Conservation (phyloP, 2,797 vertebrate genomes). For the Gephyroberyx darwinii region DNA sequence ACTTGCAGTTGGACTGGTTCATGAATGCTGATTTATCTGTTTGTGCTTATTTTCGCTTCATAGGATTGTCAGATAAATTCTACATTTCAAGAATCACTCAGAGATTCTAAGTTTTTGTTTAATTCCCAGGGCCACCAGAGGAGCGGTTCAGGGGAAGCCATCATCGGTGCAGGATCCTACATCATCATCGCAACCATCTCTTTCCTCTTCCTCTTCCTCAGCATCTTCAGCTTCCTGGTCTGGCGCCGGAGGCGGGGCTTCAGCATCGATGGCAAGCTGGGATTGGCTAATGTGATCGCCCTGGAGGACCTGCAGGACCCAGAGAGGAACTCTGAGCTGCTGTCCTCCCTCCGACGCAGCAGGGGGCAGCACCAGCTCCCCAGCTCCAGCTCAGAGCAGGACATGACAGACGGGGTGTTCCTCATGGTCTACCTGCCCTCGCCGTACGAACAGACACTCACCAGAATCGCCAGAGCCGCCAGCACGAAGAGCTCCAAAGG, state of each 20-base stretch:
- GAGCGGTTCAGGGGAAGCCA: conserved; percentile 49
- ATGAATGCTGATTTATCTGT: too few relatives aligned
- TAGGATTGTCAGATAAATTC: too few relatives aligned
- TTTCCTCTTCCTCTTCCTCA: conserved; percentile 65
- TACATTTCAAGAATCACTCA: too few relatives aligned
- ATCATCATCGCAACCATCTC: conserved; percentile 62
- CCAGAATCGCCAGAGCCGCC: conserved; percentile 76
- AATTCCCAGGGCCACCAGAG: conserved; percentile 52
- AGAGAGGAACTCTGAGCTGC: conserved; percentile 73
- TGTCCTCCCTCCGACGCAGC: conserved; percentile 69
- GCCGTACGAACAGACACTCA: conserved; percentile 88
- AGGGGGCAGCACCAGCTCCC: conserved; percentile 51
- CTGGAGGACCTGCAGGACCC: conserved; percentile 77
- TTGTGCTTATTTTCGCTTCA: too few relatives aligned
- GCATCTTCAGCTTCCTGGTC: conserved; percentile 50
- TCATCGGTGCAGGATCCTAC: conserved; percentile 44
- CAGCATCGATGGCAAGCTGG: conserved; percentile 57
- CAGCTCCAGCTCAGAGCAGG: conserved; percentile 70
- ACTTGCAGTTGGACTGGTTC: too few relatives aligned
- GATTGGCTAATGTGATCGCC: conserved; percentile 71
- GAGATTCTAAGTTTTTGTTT: neutral
- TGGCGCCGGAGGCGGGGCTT: conserved; percentile 60
- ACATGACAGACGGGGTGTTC: conserved; percentile 72
- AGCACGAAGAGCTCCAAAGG: conserved; percentile 78
- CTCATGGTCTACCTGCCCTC: conserved; percentile 84